phyloP scores from a whole-genome alignment of 2,797 vertebrate genomes.

The Melanogrammus aeglefinus region DNA sequence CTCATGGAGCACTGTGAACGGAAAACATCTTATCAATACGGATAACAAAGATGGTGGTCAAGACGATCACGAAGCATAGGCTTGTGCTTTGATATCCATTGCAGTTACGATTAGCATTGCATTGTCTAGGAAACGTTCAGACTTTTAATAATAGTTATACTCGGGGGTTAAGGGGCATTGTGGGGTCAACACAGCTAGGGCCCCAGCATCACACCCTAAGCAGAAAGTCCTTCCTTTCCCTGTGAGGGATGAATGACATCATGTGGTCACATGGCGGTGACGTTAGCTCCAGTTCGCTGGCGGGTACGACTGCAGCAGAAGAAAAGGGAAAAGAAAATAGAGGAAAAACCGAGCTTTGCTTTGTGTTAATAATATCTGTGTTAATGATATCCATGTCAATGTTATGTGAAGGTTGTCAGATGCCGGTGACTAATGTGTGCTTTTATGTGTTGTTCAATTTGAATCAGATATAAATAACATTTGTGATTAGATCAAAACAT shows the following conservation, averaged over 20 bases:
- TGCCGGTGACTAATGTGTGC: too few species aligned
- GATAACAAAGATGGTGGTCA: background rate
- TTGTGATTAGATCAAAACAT: background rate
- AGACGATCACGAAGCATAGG: background rate
- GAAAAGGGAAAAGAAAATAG: background rate
- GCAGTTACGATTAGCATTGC: background rate
- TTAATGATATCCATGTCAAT: background rate
- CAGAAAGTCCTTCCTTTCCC: too few species aligned
- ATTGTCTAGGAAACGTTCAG: background rate
- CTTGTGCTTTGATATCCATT: background rate
- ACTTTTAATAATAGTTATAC: background rate
- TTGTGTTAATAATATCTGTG: background rate
- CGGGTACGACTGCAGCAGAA: too few species aligned
- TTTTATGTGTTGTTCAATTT: background rate
- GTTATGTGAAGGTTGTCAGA: too few species aligned
- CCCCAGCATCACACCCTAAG: too few species aligned
- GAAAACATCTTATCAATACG: too few species aligned
- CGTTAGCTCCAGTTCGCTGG: too few species aligned
- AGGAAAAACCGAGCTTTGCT: background rate
- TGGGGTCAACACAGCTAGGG: background rate
- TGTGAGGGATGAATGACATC: background rate
- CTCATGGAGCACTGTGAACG: slow-evolving; percentile 19
- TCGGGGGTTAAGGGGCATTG: background rate
- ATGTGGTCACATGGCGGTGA: background rate
- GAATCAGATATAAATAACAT: background rate